Evolutionary conservation across 2,888 invertebrate species (phyloP).

Genomic region (Ramazzottius varieornatus): DNA sequence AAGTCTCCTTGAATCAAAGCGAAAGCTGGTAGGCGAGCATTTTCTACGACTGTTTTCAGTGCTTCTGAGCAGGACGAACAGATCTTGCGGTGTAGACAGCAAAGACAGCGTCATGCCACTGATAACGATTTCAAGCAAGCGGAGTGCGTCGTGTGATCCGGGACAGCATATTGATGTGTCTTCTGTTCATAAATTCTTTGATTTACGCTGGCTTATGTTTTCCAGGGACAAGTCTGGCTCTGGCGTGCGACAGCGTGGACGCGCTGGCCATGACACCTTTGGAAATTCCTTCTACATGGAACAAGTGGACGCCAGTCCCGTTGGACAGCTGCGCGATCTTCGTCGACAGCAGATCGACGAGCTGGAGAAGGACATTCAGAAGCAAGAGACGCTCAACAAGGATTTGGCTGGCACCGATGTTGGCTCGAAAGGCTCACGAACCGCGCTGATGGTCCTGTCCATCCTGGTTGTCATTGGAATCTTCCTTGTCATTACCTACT

Average conservation of each 20-base stretch:
- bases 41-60: too few relatives aligned
- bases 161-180: too few relatives aligned
- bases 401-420: background rate
- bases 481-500: background rate
- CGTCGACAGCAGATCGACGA: background rate
- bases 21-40: background rate
- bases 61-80: too few relatives aligned
- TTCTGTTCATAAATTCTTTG: too few relatives aligned
- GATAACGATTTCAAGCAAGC: too few relatives aligned
- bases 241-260: background rate
- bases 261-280: background rate
- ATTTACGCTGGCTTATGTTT: too few relatives aligned
- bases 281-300: conserved; percentile 3
- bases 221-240: too few relatives aligned
- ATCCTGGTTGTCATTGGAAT: background rate
- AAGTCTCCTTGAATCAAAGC: background rate
- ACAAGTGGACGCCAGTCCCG: background rate
- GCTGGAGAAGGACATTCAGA: background rate
- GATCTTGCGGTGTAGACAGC: too few relatives aligned
- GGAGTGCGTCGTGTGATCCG: too few relatives aligned
- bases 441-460: background rate
- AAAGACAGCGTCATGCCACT: too few relatives aligned
- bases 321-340: background rate
- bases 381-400: background rate
- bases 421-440: background rate